Conservation (phyloP, 2,797 vertebrate genomes). For the Oreonectes daqikongensis region DNA sequence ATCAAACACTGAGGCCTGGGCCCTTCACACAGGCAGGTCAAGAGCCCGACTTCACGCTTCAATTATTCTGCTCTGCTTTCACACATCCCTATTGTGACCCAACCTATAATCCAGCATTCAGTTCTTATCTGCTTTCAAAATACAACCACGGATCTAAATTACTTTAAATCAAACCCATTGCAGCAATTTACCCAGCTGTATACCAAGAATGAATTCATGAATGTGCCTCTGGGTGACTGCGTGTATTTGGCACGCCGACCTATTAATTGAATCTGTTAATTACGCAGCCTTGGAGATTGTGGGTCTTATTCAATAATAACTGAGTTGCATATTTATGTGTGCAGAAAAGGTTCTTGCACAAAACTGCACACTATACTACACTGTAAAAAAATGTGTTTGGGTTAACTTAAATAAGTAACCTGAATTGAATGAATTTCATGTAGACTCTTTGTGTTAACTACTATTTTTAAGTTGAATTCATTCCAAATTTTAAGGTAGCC, state of each 20-base stretch:
- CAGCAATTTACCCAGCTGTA: conserved; percentile 7
- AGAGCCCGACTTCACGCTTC: conserved; percentile 31
- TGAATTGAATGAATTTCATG: too few relatives aligned
- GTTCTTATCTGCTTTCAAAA: conserved; percentile 18
- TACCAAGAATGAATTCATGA: not conserved
- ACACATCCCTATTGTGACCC: conserved; percentile 14
- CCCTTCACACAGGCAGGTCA: conserved; percentile 7
- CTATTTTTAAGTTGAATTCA: too few relatives aligned
- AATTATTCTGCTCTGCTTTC: conserved; percentile 17
- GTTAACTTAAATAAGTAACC: too few relatives aligned
- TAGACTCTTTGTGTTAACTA: too few relatives aligned
- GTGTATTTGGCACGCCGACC: not conserved
- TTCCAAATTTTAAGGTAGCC: too few relatives aligned
- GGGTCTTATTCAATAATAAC: not conserved
- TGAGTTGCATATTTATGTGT: not conserved
- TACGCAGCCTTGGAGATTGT: not conserved
- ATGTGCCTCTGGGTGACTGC: conserved; percentile 1
- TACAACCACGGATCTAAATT: conserved; percentile 41
- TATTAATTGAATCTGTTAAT: conserved; percentile 5
- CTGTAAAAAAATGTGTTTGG: too few relatives aligned
- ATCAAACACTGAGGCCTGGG: conserved; percentile 7
- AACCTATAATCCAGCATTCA: conserved; percentile 39
- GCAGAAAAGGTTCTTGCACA: not conserved
- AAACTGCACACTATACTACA: too few relatives aligned
- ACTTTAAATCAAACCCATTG: conserved; percentile 39